These are phyloP conservation scores for Peromyscus leucopus DNA, from an alignment of 2,113 vertebrate species.

Conservation along the genomic window DNA sequence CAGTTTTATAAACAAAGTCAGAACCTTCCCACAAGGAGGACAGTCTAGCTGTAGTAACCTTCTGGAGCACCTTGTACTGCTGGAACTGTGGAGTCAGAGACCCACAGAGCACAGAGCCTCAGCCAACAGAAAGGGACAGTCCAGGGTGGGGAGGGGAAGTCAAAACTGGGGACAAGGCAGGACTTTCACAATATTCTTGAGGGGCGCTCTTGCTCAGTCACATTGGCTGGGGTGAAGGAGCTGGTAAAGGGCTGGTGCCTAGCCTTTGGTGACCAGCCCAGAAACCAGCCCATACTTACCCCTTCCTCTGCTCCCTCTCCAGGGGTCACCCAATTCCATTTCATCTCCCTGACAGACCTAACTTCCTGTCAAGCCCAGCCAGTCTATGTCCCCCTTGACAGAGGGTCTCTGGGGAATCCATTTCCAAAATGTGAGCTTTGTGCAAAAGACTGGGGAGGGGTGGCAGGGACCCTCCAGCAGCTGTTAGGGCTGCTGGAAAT, in stretches of 20 bases:
- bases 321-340: background rate
- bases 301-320: background rate
- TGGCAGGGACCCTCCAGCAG: background rate
- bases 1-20: background rate
- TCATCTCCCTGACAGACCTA: too few relatives aligned
- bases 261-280: accelerated
- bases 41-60: background rate
- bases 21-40: background rate
- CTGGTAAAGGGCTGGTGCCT: background rate
- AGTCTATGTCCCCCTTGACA: background rate
- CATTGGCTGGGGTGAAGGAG: background rate
- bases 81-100: background rate
- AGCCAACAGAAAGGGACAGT: too few relatives aligned
- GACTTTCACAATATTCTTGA: background rate
- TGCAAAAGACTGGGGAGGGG: too few relatives aligned
- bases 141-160: too few relatives aligned
- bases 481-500: background rate
- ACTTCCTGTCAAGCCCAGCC: background rate
- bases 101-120: background rate
- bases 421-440: background rate
- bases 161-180: background rate
- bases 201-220: background rate
- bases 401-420: background rate
- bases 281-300: background rate
- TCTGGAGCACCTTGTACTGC: background rate